Base-by-base conservation (phyloP, 1,140 invertebrate genomes). In the Portunus trituberculatus region DNA sequence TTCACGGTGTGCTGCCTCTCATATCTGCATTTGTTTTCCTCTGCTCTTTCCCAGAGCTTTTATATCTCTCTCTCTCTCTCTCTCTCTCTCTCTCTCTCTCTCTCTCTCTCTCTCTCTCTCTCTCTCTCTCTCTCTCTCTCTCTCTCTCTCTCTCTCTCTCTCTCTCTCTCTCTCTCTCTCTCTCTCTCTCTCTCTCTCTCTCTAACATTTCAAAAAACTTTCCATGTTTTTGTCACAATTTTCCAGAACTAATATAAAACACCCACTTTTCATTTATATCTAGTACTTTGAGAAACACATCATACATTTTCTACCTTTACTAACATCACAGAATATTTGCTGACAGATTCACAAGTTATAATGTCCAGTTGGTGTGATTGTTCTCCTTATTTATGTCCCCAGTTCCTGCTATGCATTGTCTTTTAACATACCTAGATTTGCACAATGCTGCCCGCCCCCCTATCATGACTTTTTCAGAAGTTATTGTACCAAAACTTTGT, bases 281-380 rank as follows among this genome's bases (percentile, higher is more conserved):
- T 76, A 76, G 16, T 59, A 59, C 10, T 20, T 59, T 59, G 52
- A 20, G n/a, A 76, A 76, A 16, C n/a, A n/a, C 67, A 76, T 7
- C 67, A 7, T 76, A 76, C 67, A 76, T 76, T 76, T 76, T 76
- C 20, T 76, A 1, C 67, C 67, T 76, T n/a, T 76, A 76, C 67
- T 76, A 76, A 76, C 8, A 76, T 76, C 6, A n/a, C n/a, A 2
- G 25, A 76, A 25, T 76, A 76, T 76, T n/a, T 76, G 25, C 25
- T 76, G 25, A 76, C 67, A 76, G 6, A n/a, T 76, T n/a, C 20
- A n/a, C 20, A 25, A 76, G 67, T n/a, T 7, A 4, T 76, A 0
- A 59, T 76, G 67, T 76, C 20, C 67, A 76, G n/a, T 76, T n/a
- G 67, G 67, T 76, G 67, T 76, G 67, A n/a, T n/a, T 76, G 67